Conservation (phyloP, 2,113 vertebrate genomes). For the Ameiurus melas region DNA sequence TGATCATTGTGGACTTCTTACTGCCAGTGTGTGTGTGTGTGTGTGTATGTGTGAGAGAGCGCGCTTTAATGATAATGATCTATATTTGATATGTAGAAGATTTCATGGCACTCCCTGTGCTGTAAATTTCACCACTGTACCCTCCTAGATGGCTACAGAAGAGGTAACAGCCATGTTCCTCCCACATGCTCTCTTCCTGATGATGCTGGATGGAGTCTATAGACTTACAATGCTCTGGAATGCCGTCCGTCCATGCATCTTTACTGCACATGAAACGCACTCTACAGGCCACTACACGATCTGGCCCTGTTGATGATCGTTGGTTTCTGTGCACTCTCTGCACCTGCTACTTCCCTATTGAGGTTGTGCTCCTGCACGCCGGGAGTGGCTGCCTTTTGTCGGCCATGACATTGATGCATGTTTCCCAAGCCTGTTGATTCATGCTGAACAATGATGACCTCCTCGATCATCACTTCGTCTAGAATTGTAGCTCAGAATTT, state of each 20-base stretch:
- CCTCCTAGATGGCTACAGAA: conserved; percentile 18
- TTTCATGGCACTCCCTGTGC: conserved; percentile 42
- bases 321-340: not conserved
- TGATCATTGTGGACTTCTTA: not conserved
- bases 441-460: not conserved
- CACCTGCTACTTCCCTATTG: conserved; percentile 48
- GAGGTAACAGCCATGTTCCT: conserved; percentile 45
- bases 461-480: not conserved
- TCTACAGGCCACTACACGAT: not conserved
- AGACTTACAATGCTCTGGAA: conserved; percentile 19
- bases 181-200: conserved; percentile 20
- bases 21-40: not conserved
- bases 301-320: not conserved
- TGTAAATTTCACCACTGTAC: not conserved
- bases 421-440: conserved; percentile 57
- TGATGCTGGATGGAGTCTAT: not conserved
- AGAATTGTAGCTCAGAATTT: not conserved
- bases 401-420: conserved; percentile 57
- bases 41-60: not conserved
- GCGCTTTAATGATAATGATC: not conserved
- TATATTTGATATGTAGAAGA: not conserved
- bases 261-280: too few relatives aligned
- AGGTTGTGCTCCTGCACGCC: conserved; percentile 38
- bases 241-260: not conserved
- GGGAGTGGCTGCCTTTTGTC: conserved; percentile 58